Evolutionary conservation across 1,140 invertebrate genomes (phyloP).

Genomic region (Mya arenaria): DNA sequence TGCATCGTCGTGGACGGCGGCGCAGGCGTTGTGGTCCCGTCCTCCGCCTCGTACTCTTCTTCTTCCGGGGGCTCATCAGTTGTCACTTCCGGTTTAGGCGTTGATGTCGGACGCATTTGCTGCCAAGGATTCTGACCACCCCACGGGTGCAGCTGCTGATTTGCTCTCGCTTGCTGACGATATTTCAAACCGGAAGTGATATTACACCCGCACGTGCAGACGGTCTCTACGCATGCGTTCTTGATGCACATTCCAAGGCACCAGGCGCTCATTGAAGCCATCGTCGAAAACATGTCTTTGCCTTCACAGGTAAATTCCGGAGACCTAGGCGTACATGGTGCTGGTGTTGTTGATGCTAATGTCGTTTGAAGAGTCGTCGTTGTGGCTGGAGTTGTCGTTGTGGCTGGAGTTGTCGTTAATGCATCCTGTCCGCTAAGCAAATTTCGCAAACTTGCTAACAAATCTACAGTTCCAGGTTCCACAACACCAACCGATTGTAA

Average conservation of each 20-base stretch:
- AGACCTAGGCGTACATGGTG: slow-evolving; percentile 1
- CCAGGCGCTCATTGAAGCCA: slow-evolving; percentile 34
- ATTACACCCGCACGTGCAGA: slow-evolving; percentile 28
- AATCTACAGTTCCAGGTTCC: too few relatives aligned
- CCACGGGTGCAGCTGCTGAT: neutral
- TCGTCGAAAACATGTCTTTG: slow-evolving; percentile 30
- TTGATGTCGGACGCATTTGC: too few relatives aligned
- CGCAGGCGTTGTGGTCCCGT: neutral
- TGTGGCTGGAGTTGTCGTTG: neutral
- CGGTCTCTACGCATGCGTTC: slow-evolving; percentile 3
- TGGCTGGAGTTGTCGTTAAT: neutral
- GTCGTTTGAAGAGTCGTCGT: neutral
- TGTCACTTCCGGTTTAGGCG: slow-evolving; percentile 3
- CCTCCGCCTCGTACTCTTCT: slow-evolving; percentile 35
- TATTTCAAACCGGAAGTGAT: neutral
- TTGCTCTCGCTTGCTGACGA: neutral
- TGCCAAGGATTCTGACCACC: neutral
- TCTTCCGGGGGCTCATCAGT: slow-evolving; percentile 44
- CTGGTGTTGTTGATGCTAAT: neutral
- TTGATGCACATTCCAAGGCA: slow-evolving; percentile 30
- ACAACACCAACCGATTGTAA: too few relatives aligned
- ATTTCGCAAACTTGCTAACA: too few relatives aligned
- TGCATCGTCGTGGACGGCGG: neutral
- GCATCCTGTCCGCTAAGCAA: too few relatives aligned
- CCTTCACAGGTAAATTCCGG: slow-evolving; percentile 32